Evolutionary conservation across 2,888 invertebrate genomes (phyloP).

Genomic region (Seira musarum): DNA sequence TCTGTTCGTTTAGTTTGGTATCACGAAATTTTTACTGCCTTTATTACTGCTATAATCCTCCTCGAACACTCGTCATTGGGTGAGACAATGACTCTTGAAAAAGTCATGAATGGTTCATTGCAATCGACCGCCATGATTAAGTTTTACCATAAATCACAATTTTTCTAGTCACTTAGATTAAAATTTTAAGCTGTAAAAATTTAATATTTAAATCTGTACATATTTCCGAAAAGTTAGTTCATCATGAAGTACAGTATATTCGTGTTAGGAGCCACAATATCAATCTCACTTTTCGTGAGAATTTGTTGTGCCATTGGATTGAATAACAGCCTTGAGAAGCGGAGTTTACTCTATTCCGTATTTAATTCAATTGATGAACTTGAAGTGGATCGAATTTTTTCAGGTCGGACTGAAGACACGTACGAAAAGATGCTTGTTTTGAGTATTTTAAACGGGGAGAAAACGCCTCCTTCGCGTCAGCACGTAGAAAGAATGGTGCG

Average conservation of each 20-base stretch:
- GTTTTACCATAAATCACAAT: background rate
- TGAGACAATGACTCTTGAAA: slow-evolving; percentile 29
- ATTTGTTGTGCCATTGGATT: slow-evolving; percentile 54
- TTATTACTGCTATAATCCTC: background rate
- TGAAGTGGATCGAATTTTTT: too few species aligned
- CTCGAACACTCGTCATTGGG: background rate
- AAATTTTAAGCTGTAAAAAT: slow-evolving; percentile 7
- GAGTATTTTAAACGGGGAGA: background rate
- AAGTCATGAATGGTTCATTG: background rate
- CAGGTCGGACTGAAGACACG: background rate
- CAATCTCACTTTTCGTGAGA: slow-evolving; percentile 63
- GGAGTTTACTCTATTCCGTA: background rate
- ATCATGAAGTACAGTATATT: slow-evolving; percentile 66
- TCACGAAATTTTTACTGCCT: background rate
- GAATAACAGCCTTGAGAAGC: too few species aligned
- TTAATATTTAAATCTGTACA: background rate
- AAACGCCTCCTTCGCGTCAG: background rate
- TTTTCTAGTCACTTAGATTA: background rate
- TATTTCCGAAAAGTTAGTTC: background rate
- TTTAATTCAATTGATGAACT: background rate
- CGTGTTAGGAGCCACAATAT: slow-evolving; percentile 63
- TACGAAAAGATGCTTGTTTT: background rate
- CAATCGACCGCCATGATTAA: background rate
- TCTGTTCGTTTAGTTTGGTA: background rate
- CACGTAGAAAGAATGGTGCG: background rate